These are phyloP conservation scores for Neolamprologus kungweensis DNA, from an alignment of 2,113 vertebrate genomes.

Conservation along the genomic window DNA sequence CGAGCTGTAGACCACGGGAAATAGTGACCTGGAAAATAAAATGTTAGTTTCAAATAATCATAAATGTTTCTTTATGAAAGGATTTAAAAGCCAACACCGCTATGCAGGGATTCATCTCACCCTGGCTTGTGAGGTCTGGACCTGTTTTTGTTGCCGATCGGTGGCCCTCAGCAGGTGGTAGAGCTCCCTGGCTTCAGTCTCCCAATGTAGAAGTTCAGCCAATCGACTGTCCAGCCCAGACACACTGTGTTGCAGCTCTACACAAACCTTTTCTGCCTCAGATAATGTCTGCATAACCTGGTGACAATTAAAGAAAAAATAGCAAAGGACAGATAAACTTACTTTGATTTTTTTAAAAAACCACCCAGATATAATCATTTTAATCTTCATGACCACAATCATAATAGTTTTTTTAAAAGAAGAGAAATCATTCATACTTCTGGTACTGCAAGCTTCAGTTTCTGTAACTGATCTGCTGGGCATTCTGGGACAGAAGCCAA, in stretches of 20 bases:
- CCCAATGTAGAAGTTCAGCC: conserved; percentile 73
- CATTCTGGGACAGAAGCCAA: conserved; percentile 50
- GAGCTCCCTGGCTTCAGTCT: conserved; percentile 64
- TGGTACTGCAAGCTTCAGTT: conserved; percentile 58
- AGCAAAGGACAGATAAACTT: not conserved
- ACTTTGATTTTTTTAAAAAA: rapidly evolving
- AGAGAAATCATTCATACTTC: conserved; percentile 41
- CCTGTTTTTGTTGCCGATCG: conserved; percentile 14
- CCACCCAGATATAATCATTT: not conserved
- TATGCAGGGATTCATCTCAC: conserved; percentile 9
- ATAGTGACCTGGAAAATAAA: conserved; percentile 70
- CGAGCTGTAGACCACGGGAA: conserved; percentile 76
- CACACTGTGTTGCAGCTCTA: conserved; percentile 65
- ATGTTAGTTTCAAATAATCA: not conserved
- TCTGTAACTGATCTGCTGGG: conserved; percentile 53
- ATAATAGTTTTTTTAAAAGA: not conserved
- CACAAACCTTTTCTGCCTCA: conserved; percentile 65
- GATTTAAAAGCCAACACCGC: not conserved
- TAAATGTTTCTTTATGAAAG: not conserved
- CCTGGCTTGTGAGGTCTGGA: conserved; percentile 59
- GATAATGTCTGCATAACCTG: conserved; percentile 65
- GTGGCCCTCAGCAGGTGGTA: conserved; percentile 51
- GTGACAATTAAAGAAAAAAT: not conserved
- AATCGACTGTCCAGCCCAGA: conserved; percentile 66
- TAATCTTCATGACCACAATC: not conserved